These are phyloP conservation scores for Allobates femoralis DNA, from an alignment of 2,797 vertebrate species.

Conservation along the genomic window DNA sequence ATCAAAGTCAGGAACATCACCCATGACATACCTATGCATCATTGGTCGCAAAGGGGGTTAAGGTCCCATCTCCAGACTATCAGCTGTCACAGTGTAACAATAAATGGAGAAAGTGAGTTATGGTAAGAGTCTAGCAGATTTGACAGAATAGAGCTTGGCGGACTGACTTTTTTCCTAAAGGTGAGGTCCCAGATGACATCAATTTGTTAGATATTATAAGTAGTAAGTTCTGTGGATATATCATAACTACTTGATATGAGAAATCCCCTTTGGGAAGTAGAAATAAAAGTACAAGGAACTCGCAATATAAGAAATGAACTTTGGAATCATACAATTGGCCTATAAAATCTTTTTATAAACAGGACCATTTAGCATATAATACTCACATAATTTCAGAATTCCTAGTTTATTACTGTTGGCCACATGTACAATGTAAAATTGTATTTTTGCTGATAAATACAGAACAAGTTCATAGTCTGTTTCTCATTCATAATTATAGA, in stretches of 20 bases:
- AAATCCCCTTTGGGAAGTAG: neutral
- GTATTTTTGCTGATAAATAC: neutral
- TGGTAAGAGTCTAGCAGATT: neutral
- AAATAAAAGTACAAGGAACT: neutral
- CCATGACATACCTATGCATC: too few relatives aligned
- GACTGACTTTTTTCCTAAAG: neutral
- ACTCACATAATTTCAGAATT: neutral
- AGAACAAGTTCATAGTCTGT: conserved; percentile 21
- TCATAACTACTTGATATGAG: neutral
- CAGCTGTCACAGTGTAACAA: neutral
- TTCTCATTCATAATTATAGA: conserved; percentile 67
- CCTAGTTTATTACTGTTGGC: conserved; percentile 1
- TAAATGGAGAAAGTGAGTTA: neutral
- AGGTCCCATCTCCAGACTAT: neutral
- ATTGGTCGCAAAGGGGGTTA: neutral
- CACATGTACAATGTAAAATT: conserved; percentile 30
- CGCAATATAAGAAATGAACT: neutral
- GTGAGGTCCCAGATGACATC: neutral
- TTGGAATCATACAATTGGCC: neutral
- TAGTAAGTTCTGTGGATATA: neutral
- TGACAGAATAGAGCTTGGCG: neutral
- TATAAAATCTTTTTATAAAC: neutral
- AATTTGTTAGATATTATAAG: neutral
- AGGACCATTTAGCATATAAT: neutral
- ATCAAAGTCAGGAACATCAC: too few relatives aligned